These are phyloP conservation scores for Holacanthus passer DNA, from an alignment of 2,113 vertebrate species.

Conservation along the genomic window DNA sequence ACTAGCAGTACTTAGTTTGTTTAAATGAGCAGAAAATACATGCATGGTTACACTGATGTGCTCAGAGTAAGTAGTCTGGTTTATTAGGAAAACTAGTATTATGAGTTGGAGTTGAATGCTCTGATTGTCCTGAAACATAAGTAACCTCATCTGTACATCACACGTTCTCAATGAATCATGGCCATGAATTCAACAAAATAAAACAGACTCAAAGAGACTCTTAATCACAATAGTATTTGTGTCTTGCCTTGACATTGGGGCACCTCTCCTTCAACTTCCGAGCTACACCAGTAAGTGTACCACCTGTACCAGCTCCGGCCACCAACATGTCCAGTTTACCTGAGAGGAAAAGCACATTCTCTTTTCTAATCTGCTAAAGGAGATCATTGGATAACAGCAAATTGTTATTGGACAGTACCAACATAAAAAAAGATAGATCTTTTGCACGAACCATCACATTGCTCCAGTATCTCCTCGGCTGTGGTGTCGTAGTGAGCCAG, in stretches of 20 bases:
- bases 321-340: conserved; percentile 94
- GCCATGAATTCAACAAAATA: not conserved
- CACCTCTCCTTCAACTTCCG: conserved; percentile 94
- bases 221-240: not conserved
- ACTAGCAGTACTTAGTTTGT: not conserved
- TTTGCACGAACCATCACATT: conserved; percentile 88
- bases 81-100: no score
- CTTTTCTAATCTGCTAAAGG: not conserved
- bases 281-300: conserved; percentile 92
- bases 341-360: conserved; percentile 55
- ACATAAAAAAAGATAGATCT: not conserved
- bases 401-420: not conserved
- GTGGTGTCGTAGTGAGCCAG: conserved; percentile 92
- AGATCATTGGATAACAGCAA: no score
- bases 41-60: no score
- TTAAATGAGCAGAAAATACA: not conserved
- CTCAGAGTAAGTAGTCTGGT: no score
- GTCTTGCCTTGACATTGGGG: conserved; percentile 86
- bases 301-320: conserved; percentile 89
- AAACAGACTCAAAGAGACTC: not conserved
- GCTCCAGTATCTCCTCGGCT: conserved; percentile 93
- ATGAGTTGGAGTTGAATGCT: not conserved
- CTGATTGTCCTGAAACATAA: not conserved
- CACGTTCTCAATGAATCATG: not conserved
- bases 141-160: not conserved